Evolutionary conservation across 1,140 invertebrate genomes (phyloP).

Genomic region (Drosophila triauraria): DNA sequence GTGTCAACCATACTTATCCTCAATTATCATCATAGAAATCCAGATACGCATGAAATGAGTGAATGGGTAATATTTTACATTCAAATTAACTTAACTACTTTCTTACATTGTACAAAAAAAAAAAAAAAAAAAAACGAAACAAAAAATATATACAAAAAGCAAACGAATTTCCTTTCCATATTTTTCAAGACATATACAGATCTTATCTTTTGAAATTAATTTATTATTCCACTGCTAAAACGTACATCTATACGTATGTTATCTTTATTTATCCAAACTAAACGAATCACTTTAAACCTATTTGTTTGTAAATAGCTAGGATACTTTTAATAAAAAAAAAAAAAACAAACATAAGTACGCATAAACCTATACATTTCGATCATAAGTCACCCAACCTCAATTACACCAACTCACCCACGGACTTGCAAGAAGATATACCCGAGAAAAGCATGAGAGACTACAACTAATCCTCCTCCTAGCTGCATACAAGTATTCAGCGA

Average conservation of each 20-base stretch:
- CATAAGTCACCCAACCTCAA: slow-evolving; percentile 34
- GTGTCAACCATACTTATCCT: slow-evolving; percentile 99
- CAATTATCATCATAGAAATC: slow-evolving; percentile 99
- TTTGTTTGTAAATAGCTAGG: slow-evolving; percentile 42
- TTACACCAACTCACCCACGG: slow-evolving; percentile 23
- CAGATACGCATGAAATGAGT: slow-evolving; percentile 99
- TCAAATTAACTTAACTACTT: slow-evolving; percentile 81
- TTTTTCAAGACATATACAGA: slow-evolving; percentile 31
- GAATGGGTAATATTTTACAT: slow-evolving; percentile 92
- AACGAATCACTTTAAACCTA: slow-evolving; percentile 39
- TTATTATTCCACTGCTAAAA: slow-evolving; percentile 37
- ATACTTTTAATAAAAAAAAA: slow-evolving; percentile 27
- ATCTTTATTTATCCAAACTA: slow-evolving; percentile 40
- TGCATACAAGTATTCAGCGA: slow-evolving; percentile 17
- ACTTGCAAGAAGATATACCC: slow-evolving; percentile 41
- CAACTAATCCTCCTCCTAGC: slow-evolving; percentile 2
- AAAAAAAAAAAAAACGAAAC: slow-evolving; percentile 25
- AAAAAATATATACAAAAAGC: slow-evolving; percentile 5
- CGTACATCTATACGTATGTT: slow-evolving; percentile 19
- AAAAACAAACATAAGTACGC: slow-evolving; percentile 21
- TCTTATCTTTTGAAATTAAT: slow-evolving; percentile 31
- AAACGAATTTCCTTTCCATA: slow-evolving; percentile 27
- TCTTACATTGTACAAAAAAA: slow-evolving; percentile 40
- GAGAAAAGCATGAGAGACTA: slow-evolving; percentile 31
- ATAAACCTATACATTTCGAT: slow-evolving; percentile 32